Percentiles rank a stretch among this genome's conserved stretches.
phyloP scores from a whole-genome alignment of 2,888 invertebrate genomes.

The Oscheius sp. region DNA sequence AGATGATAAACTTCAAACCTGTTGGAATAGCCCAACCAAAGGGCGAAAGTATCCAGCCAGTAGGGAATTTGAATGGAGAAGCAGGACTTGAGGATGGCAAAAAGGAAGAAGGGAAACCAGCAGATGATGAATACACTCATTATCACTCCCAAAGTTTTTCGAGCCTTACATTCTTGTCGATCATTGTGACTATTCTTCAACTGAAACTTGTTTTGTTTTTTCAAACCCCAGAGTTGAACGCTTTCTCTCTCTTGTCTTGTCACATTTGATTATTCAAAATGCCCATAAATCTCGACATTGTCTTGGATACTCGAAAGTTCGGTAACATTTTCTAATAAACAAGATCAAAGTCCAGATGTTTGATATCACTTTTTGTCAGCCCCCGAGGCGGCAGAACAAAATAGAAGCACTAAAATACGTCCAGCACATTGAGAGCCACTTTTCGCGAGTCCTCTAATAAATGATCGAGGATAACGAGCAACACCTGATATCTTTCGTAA shows the following conservation, averaged over 20 bases:
- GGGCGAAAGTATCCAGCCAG: conserved; percentile 61
- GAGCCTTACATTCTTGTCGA: conserved; percentile 87
- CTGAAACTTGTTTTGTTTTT: too few species aligned
- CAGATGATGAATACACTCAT: conserved; percentile 89
- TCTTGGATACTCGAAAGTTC: too few species aligned
- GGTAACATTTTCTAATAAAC: background rate
- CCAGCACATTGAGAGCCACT: background rate
- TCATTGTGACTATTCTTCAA: conserved; percentile 32
- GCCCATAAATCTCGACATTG: background rate
- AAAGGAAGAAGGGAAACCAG: conserved; percentile 97
- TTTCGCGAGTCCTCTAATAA: background rate
- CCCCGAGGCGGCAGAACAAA: too few species aligned
- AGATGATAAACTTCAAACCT: conserved; percentile 65
- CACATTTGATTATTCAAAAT: background rate
- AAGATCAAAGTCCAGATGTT: too few species aligned
- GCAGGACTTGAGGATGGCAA: conserved; percentile 80
- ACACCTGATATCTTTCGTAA: background rate
- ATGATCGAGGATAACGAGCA: background rate
- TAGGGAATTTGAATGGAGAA: conserved; percentile 45
- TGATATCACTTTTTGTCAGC: too few species aligned
- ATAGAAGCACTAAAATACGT: too few species aligned
- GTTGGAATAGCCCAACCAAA: conserved; percentile 95
- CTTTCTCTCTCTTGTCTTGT: background rate
- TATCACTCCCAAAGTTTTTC: conserved; percentile 95
- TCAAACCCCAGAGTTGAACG: too few species aligned